Conservation (phyloP, 2,888 invertebrate species). For the Hyles lineata region DNA sequence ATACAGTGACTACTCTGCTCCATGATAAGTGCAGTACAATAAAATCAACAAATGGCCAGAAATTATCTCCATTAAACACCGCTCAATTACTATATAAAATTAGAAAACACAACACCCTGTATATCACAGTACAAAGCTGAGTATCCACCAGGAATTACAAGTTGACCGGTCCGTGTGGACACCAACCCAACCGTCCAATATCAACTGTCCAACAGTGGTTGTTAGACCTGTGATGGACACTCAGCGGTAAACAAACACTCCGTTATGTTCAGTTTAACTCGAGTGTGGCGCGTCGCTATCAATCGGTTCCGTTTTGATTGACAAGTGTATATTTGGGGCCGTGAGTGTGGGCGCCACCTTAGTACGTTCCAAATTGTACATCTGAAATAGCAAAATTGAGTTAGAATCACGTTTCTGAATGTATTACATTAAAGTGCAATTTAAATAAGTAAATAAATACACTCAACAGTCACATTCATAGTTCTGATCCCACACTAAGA, state of each 20-base stretch:
- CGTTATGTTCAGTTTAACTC: constrained; percentile 13
- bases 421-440: too few relatives aligned
- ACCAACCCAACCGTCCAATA: too few relatives aligned
- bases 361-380: constrained; percentile 74
- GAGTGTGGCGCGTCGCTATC: constrained; percentile 45
- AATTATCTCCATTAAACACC: too few relatives aligned
- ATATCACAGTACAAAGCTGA: constrained; percentile 26
- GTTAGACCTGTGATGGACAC: neutral
- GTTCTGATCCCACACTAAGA: too few relatives aligned
- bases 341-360: constrained; percentile 52
- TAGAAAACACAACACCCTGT: constrained; percentile 28
- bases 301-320: constrained; percentile 65
- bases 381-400: constrained; percentile 54
- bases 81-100: neutral
- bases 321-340: constrained; percentile 52
- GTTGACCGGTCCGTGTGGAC: too few relatives aligned
- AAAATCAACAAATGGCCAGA: too few relatives aligned
- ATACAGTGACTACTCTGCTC: too few relatives aligned
- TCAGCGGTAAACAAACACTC: constrained; percentile 8
- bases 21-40: too few relatives aligned
- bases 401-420: too few relatives aligned
- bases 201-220: neutral
- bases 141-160: neutral
- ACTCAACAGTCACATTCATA: too few relatives aligned
- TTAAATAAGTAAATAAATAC: too few relatives aligned